Conservation (phyloP, 92 coral and sea anemone species). For the Palythoa grandiflora region DNA sequence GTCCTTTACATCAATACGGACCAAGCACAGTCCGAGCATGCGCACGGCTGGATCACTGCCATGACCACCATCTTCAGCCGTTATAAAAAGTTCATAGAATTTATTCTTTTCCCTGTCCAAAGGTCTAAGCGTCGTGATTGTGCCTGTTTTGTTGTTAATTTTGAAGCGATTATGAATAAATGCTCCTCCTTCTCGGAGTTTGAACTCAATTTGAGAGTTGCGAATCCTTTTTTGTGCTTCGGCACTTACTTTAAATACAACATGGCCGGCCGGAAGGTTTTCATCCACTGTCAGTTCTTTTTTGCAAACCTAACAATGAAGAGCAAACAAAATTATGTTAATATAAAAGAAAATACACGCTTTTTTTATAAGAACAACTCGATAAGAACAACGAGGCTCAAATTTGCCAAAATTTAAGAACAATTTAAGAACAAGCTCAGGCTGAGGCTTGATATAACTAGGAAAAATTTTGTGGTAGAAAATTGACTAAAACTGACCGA, state of each 20-base stretch:
- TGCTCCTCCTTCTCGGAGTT: conserved; percentile 55
- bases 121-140: conserved; percentile 53
- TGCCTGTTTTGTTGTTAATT: conserved; percentile 86
- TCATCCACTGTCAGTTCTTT: conserved; percentile 63
- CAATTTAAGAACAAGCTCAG: too few relatives aligned
- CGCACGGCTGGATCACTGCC: conserved; percentile 53
- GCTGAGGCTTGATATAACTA: too few relatives aligned
- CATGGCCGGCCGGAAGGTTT: conserved; percentile 75
- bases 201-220: conserved; percentile 81
- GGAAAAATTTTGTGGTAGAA: too few relatives aligned
- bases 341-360: too few relatives aligned
- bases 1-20: conserved; percentile 68
- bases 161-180: conserved; percentile 49
- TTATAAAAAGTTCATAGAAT: conserved; percentile 58
- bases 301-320: conserved; percentile 45
- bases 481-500: too few relatives aligned
- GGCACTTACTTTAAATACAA: conserved; percentile 74
- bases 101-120: conserved; percentile 78
- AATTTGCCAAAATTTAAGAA: too few relatives aligned
- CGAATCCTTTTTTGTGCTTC: conserved; percentile 70
- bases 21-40: conserved; percentile 68
- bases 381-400: too few relatives aligned
- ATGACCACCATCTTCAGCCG: conserved; percentile 88
- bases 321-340: neutral
- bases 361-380: too few relatives aligned